Percentiles rank a stretch among this genome's conserved stretches.
phyloP scores from a whole-genome alignment of 1,140 invertebrate genomes.

The Leptonema lineaticorne region DNA sequence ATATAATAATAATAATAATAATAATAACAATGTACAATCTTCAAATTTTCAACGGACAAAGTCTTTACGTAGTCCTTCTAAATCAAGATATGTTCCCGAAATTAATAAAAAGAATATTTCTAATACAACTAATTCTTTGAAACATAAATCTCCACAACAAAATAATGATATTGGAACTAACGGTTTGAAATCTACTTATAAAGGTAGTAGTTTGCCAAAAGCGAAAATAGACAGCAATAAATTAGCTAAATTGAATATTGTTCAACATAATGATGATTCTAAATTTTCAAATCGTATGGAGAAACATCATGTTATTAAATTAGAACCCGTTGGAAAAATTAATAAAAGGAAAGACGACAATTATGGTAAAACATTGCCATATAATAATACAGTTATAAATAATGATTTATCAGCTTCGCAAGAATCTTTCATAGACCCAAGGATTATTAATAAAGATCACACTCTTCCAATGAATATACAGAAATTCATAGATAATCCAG shows the following conservation, averaged over 20 bases:
- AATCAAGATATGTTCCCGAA: slow-evolving; percentile 22
- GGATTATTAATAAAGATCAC: slow-evolving; percentile 36
- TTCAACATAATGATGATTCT: not conserved
- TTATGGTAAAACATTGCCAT: slow-evolving; percentile 1
- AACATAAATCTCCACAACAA: slow-evolving; percentile 21
- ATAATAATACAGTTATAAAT: slow-evolving; percentile 22
- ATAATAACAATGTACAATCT: slow-evolving; percentile 47
- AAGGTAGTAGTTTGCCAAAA: slow-evolving; percentile 28
- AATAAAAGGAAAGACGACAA: slow-evolving; percentile 16
- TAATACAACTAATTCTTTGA: not conserved
- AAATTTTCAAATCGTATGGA: slow-evolving; percentile 35
- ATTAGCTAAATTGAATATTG: slow-evolving; percentile 19
- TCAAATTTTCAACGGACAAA: slow-evolving; percentile 54
- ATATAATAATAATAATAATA: slow-evolving; percentile 54
- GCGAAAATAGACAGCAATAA: slow-evolving; percentile 27
- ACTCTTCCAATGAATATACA: slow-evolving; percentile 38
- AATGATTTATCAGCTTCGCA: slow-evolving; percentile 38
- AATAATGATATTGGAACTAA: slow-evolving; percentile 25
- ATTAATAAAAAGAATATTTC: slow-evolving; percentile 18
- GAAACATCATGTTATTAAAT: slow-evolving; percentile 36
- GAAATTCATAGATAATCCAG: slow-evolving; percentile 38
- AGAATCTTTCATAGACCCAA: slow-evolving; percentile 39
- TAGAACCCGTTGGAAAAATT: slow-evolving; percentile 37
- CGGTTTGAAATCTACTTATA: slow-evolving; percentile 7
- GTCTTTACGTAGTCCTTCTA: slow-evolving; percentile 53